Conservation (phyloP, 2,888 invertebrate species). For the Melanargia galathea region DNA sequence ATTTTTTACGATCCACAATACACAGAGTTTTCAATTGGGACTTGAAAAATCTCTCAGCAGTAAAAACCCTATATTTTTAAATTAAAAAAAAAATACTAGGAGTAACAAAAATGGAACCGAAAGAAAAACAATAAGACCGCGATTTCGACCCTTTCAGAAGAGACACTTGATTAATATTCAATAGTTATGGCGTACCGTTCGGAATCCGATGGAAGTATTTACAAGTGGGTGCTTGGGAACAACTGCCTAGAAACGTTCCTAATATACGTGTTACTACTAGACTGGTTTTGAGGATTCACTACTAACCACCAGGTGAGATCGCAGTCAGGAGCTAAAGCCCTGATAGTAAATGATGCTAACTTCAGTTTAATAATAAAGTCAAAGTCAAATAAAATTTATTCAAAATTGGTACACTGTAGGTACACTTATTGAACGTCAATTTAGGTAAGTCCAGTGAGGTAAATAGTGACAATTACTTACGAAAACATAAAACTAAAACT, state of each 20-base stretch:
- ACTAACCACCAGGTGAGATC: too few relatives aligned
- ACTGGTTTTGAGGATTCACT: background rate
- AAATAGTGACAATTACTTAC: too few relatives aligned
- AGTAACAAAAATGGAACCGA: background rate
- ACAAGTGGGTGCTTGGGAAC: constrained; percentile 5
- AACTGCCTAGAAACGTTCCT: background rate
- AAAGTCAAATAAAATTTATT: too few relatives aligned
- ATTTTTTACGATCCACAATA: too few relatives aligned
- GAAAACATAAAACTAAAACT: too few relatives aligned
- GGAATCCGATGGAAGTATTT: constrained; percentile 1
- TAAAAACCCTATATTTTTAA: background rate
- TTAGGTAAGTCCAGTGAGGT: too few relatives aligned
- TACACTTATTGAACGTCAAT: too few relatives aligned
- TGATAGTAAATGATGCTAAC: too few relatives aligned
- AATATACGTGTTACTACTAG: background rate
- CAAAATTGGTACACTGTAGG: too few relatives aligned
- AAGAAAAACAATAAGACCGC: constrained; percentile 12
- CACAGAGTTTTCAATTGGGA: too few relatives aligned
- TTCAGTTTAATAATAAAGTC: too few relatives aligned
- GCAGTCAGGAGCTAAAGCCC: too few relatives aligned
- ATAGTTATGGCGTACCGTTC: constrained; percentile 12
- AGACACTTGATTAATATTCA: constrained; percentile 17
- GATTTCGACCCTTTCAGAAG: constrained; percentile 5
- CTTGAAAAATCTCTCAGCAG: background rate
- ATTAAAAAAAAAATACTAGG: background rate